A percentile compares a stretch with the other conserved stretches of the same genome.
Conservation (phyloP, 2,888 invertebrate genomes). For the Phalera bucephala region DNA sequence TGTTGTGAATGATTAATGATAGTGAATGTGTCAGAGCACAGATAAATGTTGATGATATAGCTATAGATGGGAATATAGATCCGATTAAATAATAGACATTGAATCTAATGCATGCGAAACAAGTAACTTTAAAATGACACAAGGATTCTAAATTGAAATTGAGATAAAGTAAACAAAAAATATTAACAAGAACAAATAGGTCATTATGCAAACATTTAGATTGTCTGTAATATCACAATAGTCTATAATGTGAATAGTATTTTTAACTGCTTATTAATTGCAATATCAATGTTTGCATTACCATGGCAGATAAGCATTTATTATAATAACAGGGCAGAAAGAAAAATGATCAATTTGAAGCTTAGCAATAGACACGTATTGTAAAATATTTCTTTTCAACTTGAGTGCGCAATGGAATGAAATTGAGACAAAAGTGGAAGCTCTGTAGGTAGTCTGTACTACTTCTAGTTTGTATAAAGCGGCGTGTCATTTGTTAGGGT, state of each 20-base stretch:
- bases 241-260: too few species aligned
- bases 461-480: slow-evolving; percentile 33
- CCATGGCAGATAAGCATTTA: slow-evolving; percentile 11
- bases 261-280: slow-evolving; percentile 6
- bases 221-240: slow-evolving; percentile 2
- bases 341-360: slow-evolving; percentile 30
- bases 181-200: slow-evolving; percentile 9
- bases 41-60: slow-evolving; percentile 25
- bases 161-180: background rate
- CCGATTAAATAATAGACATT: too few species aligned
- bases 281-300: slow-evolving; percentile 29
- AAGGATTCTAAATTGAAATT: background rate
- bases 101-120: slow-evolving; percentile 6
- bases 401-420: slow-evolving; percentile 52
- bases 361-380: slow-evolving; percentile 41
- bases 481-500: slow-evolving; percentile 35
- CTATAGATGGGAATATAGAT: too few species aligned
- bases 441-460: slow-evolving; percentile 15
- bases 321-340: slow-evolving; percentile 21
- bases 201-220: slow-evolving; percentile 33
- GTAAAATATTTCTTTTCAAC: slow-evolving; percentile 60
- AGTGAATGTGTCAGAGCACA: slow-evolving; percentile 17
- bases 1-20: background rate
- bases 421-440: slow-evolving; percentile 31
- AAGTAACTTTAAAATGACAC: slow-evolving; percentile 9